Conservation (phyloP, 2,888 invertebrate genomes). For the Drosophila tanythrix region DNA sequence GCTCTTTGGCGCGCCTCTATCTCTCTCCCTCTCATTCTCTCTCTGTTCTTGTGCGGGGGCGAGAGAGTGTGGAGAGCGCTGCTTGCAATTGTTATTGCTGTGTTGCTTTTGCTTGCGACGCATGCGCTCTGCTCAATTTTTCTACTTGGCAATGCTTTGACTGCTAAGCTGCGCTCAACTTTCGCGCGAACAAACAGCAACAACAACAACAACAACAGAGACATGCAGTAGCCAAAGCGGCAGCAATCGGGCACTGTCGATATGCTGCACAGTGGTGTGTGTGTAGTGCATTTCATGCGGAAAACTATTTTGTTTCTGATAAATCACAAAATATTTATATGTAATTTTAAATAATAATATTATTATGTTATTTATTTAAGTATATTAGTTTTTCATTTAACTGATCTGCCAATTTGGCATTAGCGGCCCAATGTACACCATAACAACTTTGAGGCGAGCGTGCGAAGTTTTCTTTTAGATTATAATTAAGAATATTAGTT, state of each 20-base stretch:
- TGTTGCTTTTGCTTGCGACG: constrained; percentile 52
- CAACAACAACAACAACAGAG: constrained; percentile 20
- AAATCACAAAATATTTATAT: background rate
- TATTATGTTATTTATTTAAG: background rate
- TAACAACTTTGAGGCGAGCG: too few relatives aligned
- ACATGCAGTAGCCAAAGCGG: constrained; percentile 65
- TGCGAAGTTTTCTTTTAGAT: background rate
- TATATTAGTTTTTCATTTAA: background rate
- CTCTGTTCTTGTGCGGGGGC: constrained; percentile 36
- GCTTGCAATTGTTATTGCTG: constrained; percentile 57
- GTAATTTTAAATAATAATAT: background rate
- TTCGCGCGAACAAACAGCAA: constrained; percentile 60
- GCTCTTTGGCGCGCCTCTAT: constrained; percentile 27
- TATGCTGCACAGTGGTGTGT: constrained; percentile 44
- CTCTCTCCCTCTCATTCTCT: constrained; percentile 7
- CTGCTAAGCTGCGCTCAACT: constrained; percentile 65
- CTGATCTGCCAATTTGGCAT: too few relatives aligned
- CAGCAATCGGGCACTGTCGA: constrained; percentile 35
- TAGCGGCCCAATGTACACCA: too few relatives aligned
- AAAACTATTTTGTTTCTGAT: background rate
- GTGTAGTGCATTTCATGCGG: background rate
- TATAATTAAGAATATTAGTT: background rate
- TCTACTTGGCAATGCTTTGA: constrained; percentile 40
- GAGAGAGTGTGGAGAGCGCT: constrained; percentile 22
- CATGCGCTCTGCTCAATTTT: constrained; percentile 55